These are phyloP conservation scores for Asarcornis scutulata DNA, from an alignment of 2,113 vertebrate species.

Conservation along the genomic window DNA sequence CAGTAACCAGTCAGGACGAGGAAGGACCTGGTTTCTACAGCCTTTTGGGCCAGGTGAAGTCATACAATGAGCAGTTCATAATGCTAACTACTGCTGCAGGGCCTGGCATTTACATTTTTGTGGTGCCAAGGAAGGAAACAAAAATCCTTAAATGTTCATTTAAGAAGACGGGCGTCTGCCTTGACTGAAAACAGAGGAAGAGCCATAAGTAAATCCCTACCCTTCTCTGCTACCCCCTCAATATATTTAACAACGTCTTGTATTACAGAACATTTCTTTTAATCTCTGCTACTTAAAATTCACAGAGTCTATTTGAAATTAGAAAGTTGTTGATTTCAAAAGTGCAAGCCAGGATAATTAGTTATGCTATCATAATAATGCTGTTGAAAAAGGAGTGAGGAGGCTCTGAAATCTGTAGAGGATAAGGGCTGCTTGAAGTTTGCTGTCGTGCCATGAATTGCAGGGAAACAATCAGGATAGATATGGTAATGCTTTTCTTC, in stretches of 20 bases:
- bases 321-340: background rate
- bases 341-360: background rate
- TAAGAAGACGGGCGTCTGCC: background rate
- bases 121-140: background rate
- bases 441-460: background rate
- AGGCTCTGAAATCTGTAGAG: background rate
- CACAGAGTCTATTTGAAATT: background rate
- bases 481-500: background rate
- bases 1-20: conserved; percentile 84
- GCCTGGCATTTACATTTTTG: background rate
- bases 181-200: background rate
- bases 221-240: background rate
- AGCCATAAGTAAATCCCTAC: background rate
- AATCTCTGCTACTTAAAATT: background rate
- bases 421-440: background rate
- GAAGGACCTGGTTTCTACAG: conserved; percentile 96
- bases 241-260: background rate
- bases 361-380: background rate
- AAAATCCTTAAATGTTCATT: background rate
- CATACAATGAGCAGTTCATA: conserved; percentile 30
- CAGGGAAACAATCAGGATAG: background rate
- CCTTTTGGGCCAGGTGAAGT: conserved; percentile 94
- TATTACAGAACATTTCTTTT: background rate
- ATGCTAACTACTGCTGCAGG: background rate
- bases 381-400: background rate